Percentiles rank a stretch among this genome's conserved stretches.
phyloP scores from a whole-genome alignment of 2,888 invertebrate species.

The Temnothorax ravouxi region DNA sequence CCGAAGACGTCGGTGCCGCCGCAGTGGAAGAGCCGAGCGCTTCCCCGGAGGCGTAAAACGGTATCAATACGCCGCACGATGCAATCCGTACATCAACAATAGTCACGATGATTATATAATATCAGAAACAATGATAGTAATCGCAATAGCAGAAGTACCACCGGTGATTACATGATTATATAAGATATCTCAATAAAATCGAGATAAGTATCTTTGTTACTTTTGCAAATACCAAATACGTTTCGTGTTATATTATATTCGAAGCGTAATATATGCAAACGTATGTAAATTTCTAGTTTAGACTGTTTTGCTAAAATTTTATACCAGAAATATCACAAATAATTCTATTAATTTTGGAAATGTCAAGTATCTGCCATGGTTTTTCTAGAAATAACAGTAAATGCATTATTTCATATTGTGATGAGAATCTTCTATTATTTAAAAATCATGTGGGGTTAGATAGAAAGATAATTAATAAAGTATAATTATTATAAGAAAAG shows the following conservation, averaged over 20 bases:
- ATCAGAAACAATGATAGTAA: conserved; percentile 46
- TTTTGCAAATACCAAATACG: background rate
- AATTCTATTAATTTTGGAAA: background rate
- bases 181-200: conserved; percentile 45
- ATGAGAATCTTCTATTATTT: background rate
- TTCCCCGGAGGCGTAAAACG: conserved; percentile 51
- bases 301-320: background rate
- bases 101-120: conserved; percentile 53
- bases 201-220: conserved; percentile 8
- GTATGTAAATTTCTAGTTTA: background rate
- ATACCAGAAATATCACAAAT: background rate
- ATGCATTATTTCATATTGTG: background rate
- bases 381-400: background rate
- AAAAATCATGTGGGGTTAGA: background rate
- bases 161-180: conserved; percentile 31
- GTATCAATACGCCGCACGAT: conserved; percentile 43
- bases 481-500: background rate
- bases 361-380: background rate
- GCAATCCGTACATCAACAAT: conserved; percentile 46
- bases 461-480: background rate
- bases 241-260: background rate
- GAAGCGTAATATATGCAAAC: background rate
- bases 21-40: conserved; percentile 32
- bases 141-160: conserved; percentile 19
- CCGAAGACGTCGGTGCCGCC: conserved; percentile 51